Evolutionary conservation across 2,797 vertebrate species (phyloP), one percentile per base, ranked within the genome.

Genomic region (Sebastes baramenuke): DNA sequence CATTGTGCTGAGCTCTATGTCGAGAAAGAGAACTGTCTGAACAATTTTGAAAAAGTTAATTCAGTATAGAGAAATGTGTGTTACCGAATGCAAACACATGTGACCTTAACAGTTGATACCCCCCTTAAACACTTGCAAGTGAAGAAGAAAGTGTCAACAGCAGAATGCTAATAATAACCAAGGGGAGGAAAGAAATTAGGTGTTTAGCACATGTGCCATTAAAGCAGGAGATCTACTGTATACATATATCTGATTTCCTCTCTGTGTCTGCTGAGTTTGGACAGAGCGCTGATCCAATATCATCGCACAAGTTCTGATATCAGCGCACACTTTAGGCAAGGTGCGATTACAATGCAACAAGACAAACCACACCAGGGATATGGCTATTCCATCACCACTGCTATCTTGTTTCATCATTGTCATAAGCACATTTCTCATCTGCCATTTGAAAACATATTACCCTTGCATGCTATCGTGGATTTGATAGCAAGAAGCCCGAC

Each of bases 401-500:
- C 84, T 90, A 94, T 95, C 93, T 90, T 86, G 85, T 92, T 91
- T 86, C 90, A 93, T 93, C 88, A 92, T 90, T 91, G 91, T 94
- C 92, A 93, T 88, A 84, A 91, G 85, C 82, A 80, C 90, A 92
- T 92, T 94, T 85, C 87, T 94, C 92, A 90, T 91, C 87, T 88
- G 90, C 86, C 88, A 75, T 92, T 89, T 92, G 85, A 76, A 89
- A 93, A 94, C 75, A 79, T 81, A 93, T 93, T 90, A 91, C 89
- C 92, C 82, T 81, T 46, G 85, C 80, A 89, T 86, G 87, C 78
- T 94, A 92, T 93, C 87, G 30, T 64, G 80, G 86, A 79, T 87
- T 87, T 89, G 92, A 94, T 93, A 93, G 91, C 88, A 83, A 88
- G 82, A 83, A 79, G 74, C 87, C 72, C 79, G 24, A 88, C 89